These are phyloP conservation scores for Cosmia pyralina DNA, from an alignment of 2,888 invertebrate genomes.

Conservation along the genomic window DNA sequence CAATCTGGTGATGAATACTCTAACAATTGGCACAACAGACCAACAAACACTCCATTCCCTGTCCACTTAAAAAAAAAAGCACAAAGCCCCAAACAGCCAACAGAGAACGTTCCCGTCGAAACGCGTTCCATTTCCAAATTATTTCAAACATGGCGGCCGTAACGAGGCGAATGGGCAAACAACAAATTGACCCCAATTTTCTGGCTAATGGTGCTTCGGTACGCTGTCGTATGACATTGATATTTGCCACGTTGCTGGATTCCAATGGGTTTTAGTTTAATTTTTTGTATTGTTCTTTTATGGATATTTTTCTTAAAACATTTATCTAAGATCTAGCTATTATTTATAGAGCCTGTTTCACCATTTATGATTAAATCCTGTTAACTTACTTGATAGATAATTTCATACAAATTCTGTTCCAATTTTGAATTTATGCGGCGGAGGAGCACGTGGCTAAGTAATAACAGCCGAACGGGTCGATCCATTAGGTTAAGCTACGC, in stretches of 20 bases:
- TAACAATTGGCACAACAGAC: slow-evolving; percentile 51
- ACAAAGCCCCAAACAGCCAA: slow-evolving; percentile 54
- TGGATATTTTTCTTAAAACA: background rate
- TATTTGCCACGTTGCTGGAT: slow-evolving; percentile 55
- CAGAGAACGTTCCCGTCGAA: slow-evolving; percentile 59
- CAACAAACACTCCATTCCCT: slow-evolving; percentile 49
- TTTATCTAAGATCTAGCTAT: no score
- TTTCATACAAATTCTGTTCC: no score
- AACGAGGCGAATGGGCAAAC: slow-evolving; percentile 72
- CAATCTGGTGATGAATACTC: slow-evolving; percentile 37
- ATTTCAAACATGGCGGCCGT: slow-evolving; percentile 68
- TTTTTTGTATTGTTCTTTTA: slow-evolving; percentile 23
- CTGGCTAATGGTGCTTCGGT: slow-evolving; percentile 62
- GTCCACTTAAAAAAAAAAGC: slow-evolving; percentile 65
- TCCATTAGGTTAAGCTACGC: no score
- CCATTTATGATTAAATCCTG: no score
- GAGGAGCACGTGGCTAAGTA: no score
- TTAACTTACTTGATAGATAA: no score
- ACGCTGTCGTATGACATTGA: slow-evolving; percentile 58
- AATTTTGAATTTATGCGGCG: no score
- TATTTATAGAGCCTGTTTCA: background rate
- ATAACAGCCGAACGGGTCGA: no score
- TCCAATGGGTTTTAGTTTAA: slow-evolving; percentile 21
- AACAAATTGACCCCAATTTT: slow-evolving; percentile 76
- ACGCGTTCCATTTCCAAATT: slow-evolving; percentile 71